Conservation (phyloP, 2,888 invertebrate species). For the Uropetala carovei region DNA sequence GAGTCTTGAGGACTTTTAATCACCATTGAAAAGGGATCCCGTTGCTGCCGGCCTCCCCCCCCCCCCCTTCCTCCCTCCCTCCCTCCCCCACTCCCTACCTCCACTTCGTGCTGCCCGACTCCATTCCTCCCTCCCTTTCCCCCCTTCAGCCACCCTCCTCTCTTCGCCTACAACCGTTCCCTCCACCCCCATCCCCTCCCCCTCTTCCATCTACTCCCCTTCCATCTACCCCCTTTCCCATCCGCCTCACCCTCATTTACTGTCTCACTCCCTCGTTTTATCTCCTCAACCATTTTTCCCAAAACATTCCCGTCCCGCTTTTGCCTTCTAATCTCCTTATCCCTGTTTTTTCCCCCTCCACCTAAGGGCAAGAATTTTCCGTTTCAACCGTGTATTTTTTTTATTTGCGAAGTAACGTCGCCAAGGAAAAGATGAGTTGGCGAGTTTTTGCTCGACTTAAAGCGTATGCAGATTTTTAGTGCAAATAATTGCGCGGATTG, state of each 20-base stretch:
- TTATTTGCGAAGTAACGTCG: background rate
- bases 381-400: background rate
- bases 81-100: background rate
- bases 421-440: background rate
- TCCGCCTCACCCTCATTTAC: background rate
- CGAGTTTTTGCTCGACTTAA: background rate
- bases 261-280: background rate
- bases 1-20: background rate
- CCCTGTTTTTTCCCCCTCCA: background rate
- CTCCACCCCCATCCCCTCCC: background rate
- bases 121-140: background rate
- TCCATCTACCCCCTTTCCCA: background rate
- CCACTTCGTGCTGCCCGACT: background rate
- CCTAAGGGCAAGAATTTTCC: background rate
- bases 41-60: background rate
- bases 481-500: background rate
- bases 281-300: background rate
- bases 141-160: background rate
- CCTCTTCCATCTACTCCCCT: background rate
- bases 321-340: background rate
- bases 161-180: background rate
- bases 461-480: background rate
- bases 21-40: background rate
- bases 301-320: background rate
- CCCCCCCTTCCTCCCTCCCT: background rate